Evolutionary conservation across 2,797 vertebrate species (phyloP).

Genomic region (Merluccius polli): DNA sequence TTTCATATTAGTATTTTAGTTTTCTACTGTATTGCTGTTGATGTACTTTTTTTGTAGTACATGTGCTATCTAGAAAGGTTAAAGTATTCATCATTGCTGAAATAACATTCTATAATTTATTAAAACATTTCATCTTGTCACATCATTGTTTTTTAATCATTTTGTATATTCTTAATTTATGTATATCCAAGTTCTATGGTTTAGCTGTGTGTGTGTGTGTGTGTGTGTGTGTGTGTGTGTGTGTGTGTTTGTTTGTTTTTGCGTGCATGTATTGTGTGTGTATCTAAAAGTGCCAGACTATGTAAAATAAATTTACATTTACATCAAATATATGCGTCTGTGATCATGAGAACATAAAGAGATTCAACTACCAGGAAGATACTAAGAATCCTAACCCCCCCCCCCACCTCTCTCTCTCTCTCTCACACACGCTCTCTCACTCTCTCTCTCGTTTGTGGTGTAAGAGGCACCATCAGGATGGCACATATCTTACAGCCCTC

Average conservation of each 20-base stretch:
- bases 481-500: not conserved
- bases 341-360: not conserved
- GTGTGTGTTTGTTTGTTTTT: not conserved
- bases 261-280: not conserved
- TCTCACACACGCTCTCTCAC: too few relatives aligned
- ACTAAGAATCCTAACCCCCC: conserved; percentile 16
- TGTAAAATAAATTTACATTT: too few relatives aligned
- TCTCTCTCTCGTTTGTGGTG: not conserved
- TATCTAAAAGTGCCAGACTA: not conserved
- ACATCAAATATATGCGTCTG: not conserved
- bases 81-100: not conserved
- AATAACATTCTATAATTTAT: not conserved
- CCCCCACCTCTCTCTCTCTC: not conserved
- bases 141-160: not conserved
- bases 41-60: not conserved
- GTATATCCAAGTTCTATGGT: not conserved
- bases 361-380: conserved; percentile 14
- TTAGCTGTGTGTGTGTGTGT: not conserved
- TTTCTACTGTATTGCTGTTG: not conserved
- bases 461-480: not conserved
- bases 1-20: not conserved
- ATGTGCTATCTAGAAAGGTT: not conserved
- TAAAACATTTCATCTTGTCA: not conserved
- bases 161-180: not conserved
- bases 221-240: not conserved